Evolutionary conservation across 2,888 invertebrate species (phyloP).

Genomic region (Zaprionus lineosus): DNA sequence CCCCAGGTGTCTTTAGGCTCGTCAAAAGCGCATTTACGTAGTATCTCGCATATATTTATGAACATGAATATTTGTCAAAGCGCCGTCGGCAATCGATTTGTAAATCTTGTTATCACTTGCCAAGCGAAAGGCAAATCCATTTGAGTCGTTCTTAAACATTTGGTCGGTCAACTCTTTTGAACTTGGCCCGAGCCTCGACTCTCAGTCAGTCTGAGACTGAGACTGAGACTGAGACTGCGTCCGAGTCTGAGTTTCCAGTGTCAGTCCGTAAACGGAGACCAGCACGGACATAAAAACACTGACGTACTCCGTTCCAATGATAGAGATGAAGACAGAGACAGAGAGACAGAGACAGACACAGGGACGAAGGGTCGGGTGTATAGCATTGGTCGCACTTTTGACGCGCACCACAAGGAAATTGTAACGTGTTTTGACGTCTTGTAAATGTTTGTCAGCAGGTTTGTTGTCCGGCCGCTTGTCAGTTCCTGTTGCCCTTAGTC

Average conservation of each 20-base stretch:
- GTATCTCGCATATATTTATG: conserved; percentile 24
- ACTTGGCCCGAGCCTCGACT: conserved; percentile 18
- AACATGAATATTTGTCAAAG: conserved; percentile 60
- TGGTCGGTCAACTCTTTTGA: conserved; percentile 42
- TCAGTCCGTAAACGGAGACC: no score
- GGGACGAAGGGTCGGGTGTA: no score
- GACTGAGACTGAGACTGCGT: not conserved
- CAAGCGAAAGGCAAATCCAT: conserved; percentile 19
- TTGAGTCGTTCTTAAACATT: conserved; percentile 65
- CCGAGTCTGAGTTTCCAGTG: conserved; percentile 7
- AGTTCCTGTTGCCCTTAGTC: conserved; percentile 25
- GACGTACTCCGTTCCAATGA: no score
- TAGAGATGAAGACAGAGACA: conserved; percentile 1
- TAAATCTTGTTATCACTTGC: conserved; percentile 78
- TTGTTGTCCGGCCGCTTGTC: conserved; percentile 28
- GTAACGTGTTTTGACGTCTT: conserved; percentile 38
- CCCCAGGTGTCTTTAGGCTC: conserved; percentile 22
- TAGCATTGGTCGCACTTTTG: conserved; percentile 62
- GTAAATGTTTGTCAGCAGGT: conserved; percentile 56
- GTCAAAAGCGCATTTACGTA: conserved; percentile 36
- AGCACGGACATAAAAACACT: no score
- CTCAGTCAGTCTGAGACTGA: not conserved
- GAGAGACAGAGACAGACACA: conserved; percentile 17
- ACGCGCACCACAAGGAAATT: conserved; percentile 56
- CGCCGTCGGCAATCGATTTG: conserved; percentile 78